Evolutionary conservation across 2,797 vertebrate species (phyloP), one percentile per base, ranked within the genome.

Genomic region (Pseudotriccus pelzelni): DNA sequence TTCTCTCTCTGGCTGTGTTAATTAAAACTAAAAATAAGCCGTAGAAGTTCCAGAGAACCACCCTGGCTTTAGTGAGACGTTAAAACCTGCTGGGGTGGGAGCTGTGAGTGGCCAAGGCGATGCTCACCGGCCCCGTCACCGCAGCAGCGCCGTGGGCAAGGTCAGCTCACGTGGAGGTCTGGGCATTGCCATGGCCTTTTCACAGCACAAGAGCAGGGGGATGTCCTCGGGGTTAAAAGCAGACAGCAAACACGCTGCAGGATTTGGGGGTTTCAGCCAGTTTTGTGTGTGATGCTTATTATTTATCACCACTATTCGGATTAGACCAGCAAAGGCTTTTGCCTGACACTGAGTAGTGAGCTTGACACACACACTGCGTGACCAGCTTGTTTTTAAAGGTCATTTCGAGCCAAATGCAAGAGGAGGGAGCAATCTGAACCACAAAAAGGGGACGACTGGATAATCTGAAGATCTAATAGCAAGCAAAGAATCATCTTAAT

Each of bases 61-160:
- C 30, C 34, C 47, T 6, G 20, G 47, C 56, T 85, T 36, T 56
- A 60, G 41, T 49, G 56, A 62, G 41, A 27, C 9, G 28, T 53
- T 9, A 52, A 43, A 73, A 10, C 55, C 83, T 39, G 64, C 47
- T 16, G 0, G 28, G 36, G 27, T 0, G 1, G 41, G 49, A 46
- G 75, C 70, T 49, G 84, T 52, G 32, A 59, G 72, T 9, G 18
- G 62, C 27, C 0, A 2, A 63, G 67, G 49, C 4, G 19, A 78
- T 0, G 1, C 14, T 58, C 49, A 49, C 18, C 0, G 3, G 41
- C 12, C 32, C 70, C 0, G 4, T 41, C 32, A 14, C 14, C 0
- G 7, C 46, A 34, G 73, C 50, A 15, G 37, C 0, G 1, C 77
- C 2, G 0, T 0, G 19, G 69, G 72, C 86, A 23, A 3, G 1